Evolutionary conservation across 2,888 invertebrate genomes (phyloP), one percentile per base, ranked within the genome.

Genomic region (Harpalus rubripes): DNA sequence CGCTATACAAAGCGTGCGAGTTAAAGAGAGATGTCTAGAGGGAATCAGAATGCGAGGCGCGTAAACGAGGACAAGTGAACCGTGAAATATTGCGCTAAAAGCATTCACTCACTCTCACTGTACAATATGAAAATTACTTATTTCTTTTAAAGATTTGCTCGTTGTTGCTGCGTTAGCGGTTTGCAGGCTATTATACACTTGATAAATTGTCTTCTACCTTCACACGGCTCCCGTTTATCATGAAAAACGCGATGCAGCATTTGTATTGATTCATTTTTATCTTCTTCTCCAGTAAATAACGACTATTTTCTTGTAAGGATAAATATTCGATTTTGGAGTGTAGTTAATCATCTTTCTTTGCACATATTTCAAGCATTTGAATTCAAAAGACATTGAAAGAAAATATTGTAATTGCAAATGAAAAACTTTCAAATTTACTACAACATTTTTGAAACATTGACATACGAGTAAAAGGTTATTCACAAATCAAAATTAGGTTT

Each of bases 61-160:
- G 72, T 44, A 41, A 74, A 74, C 44, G 72, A 41, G 18, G 72
- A 68, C 68, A 76, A 83, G 74, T 74, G 83, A 83, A 83, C 83
- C 72, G 76, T 83, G 83, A 76, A 83, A 83, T 83, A 83, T 83
- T 44, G 59, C 74, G 76, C 74, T 83, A 83, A 83, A 83, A 83
- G 83, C 83, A 83, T 76, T 83, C 76, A 76, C 41, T 78, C 68
- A 68, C 68, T 68, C 68, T 52, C 44, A 52, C 44, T 52, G 44
- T 52, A 52, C 44, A 52, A 52, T 52, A 52, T 52, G 44, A 52
- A 52, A 52, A 52, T 52, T 52, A 52, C 44, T 52, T 52, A 52
- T 52, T 52, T 52, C 44, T 52, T 63, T 63, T 63, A 63, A 63
- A 26, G 18, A 63, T 63, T 18, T 63, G 44, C 12, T 52, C 44